Percentiles rank a stretch among this genome's conserved stretches.
Conservation (phyloP, 1,140 invertebrate genomes). For the Orchestia grillus region DNA sequence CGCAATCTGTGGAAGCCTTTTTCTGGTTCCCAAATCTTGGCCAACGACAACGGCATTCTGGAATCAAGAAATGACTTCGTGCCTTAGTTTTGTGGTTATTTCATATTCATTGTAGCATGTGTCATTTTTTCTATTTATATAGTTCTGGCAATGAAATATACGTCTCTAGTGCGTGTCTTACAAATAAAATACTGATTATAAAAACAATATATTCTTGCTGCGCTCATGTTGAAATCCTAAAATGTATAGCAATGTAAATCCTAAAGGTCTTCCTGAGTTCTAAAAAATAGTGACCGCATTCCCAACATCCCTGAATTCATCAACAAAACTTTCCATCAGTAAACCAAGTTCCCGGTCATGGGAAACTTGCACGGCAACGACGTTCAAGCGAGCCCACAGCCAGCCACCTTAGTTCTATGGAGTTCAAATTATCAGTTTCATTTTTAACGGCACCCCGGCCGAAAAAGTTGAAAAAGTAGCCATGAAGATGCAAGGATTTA, state of each 20-base stretch:
- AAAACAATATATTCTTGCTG: no score
- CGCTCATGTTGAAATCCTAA: no score
- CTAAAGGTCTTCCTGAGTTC: no score
- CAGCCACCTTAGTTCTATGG: neutral
- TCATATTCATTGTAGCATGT: neutral
- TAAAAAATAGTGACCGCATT: neutral
- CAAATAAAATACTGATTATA: no score
- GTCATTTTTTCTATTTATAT: no score
- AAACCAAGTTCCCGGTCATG: neutral
- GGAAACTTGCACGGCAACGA: neutral
- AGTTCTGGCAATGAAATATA: no score
- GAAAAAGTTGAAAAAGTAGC: slow-evolving; percentile 35
- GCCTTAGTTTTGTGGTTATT: neutral
- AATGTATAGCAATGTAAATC: no score
- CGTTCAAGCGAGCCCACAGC: neutral
- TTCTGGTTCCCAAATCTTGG: neutral
- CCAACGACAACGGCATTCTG: neutral
- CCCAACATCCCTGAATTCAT: neutral
- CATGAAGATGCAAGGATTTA: slow-evolving; percentile 39
- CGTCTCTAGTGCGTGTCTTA: no score
- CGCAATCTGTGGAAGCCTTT: neutral
- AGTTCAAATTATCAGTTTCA: neutral
- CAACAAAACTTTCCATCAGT: neutral
- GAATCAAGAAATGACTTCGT: neutral
- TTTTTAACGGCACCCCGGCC: neutral